Evolutionary conservation across 2,888 invertebrate genomes (phyloP).

Genomic region (Panzeria rudis): DNA sequence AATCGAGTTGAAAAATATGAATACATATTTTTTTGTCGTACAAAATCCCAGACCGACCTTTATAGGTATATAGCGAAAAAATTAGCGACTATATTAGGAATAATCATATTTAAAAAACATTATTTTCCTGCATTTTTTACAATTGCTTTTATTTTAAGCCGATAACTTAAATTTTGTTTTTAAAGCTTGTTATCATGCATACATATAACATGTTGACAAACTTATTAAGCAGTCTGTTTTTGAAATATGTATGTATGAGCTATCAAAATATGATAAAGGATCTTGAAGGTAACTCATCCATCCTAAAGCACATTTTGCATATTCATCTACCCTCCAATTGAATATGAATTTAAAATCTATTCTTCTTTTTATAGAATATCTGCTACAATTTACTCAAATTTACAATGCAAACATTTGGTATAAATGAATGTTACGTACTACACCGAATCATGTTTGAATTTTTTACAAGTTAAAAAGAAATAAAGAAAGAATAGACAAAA

Average conservation of each 20-base stretch:
- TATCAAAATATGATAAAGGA: not conserved
- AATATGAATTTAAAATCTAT: slow-evolving; percentile 30
- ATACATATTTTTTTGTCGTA: too few relatives aligned
- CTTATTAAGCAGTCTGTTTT: not conserved
- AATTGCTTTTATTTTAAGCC: too few relatives aligned
- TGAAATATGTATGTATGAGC: not conserved
- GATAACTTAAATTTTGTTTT: too few relatives aligned
- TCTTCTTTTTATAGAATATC: not conserved
- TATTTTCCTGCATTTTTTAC: too few relatives aligned
- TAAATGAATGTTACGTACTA: slow-evolving; percentile 29
- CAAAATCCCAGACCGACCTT: too few relatives aligned
- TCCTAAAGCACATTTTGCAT: not conserved
- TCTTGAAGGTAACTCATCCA: not conserved
- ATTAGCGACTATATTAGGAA: too few relatives aligned
- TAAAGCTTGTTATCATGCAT: too few relatives aligned
- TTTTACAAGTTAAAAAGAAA: slow-evolving; percentile 32
- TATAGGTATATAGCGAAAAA: too few relatives aligned
- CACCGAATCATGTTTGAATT: slow-evolving; percentile 49
- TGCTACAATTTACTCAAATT: slow-evolving; percentile 37
- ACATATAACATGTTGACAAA: not conserved
- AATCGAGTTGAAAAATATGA: too few relatives aligned
- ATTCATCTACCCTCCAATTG: slow-evolving; percentile 2
- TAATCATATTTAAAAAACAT: too few relatives aligned
- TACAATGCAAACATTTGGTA: slow-evolving; percentile 27
- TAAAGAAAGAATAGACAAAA: slow-evolving; percentile 1